Evolutionary conservation across 2,797 vertebrate species (phyloP).

Genomic region (Rhincodon typus): DNA sequence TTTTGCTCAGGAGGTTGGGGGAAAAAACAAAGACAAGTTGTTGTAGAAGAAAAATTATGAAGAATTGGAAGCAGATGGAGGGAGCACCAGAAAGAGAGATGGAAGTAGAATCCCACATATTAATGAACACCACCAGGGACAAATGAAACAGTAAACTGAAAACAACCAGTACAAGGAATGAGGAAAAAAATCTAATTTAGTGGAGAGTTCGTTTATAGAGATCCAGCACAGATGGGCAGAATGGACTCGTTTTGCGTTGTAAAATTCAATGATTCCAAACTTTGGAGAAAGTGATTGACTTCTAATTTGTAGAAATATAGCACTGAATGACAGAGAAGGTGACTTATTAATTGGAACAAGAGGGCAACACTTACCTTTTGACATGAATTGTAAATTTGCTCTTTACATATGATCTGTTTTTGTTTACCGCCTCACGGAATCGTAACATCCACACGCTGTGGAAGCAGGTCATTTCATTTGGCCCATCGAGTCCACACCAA

Average conservation of each 20-base stretch:
- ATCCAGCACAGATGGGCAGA: not conserved
- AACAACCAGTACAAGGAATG: too few relatives aligned
- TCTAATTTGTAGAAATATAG: not conserved
- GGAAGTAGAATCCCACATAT: not conserved
- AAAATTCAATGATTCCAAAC: not conserved
- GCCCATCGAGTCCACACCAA: too few relatives aligned
- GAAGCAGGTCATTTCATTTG: too few relatives aligned
- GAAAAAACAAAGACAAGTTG: not conserved
- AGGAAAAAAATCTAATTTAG: not conserved
- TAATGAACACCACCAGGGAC: not conserved
- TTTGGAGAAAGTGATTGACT: not conserved
- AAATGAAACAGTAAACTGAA: not conserved
- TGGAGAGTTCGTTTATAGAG: not conserved
- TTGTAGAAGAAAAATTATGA: too few relatives aligned
- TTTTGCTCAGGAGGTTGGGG: not conserved
- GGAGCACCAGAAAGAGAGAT: not conserved
- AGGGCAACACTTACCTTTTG: not conserved
- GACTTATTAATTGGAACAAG: not conserved
- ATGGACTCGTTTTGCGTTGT: not conserved
- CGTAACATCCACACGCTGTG: too few relatives aligned
- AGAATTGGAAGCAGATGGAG: not conserved
- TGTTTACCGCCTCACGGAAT: too few relatives aligned
- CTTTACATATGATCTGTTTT: not conserved
- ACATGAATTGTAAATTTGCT: not conserved
- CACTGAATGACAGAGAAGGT: not conserved